Percentiles rank a stretch among this genome's conserved stretches.
These are phyloP conservation scores for Thereva nobilitata DNA, from an alignment of 2,888 invertebrate genomes.

Conservation along the genomic window DNA sequence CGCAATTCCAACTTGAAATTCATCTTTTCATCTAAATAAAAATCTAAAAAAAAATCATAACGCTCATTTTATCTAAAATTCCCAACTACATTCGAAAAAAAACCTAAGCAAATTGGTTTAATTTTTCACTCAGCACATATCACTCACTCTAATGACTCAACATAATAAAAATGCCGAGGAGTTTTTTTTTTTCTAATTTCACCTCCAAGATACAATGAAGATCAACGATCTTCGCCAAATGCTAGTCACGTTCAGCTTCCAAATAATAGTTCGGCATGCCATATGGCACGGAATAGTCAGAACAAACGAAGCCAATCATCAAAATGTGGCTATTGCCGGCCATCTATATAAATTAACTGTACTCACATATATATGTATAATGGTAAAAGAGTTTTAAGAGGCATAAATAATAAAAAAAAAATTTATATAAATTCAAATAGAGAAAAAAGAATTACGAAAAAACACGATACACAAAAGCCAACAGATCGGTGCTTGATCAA, in stretches of 20 bases:
- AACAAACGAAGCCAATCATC: constrained; percentile 18
- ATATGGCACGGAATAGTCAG: neutral
- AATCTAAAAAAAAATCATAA: no score
- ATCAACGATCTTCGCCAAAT: constrained; percentile 9
- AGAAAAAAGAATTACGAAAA: no score
- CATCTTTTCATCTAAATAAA: no score
- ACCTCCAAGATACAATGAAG: neutral
- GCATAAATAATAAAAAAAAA: constrained; percentile 12
- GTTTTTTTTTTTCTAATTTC: no score
- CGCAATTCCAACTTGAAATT: no score
- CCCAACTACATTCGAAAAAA: no score
- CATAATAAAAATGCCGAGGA: no score
- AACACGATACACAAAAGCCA: constrained; percentile 3
- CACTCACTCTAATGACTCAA: no score
- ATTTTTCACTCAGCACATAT: no score
- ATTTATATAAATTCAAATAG: neutral
- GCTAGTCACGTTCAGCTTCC: neutral
- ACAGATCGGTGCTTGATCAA: constrained; percentile 2
- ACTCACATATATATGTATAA: constrained; percentile 8
- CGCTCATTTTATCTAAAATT: no score
- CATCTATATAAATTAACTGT: constrained; percentile 24
- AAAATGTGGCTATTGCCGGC: constrained; percentile 2
- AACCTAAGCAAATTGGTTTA: no score
- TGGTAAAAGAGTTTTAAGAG: constrained; percentile 15
- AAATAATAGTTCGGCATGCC: neutral